Percentiles rank a stretch among this genome's conserved stretches.
Evolutionary conservation across 2,888 invertebrate species (phyloP).

Genomic region (Lasius platythorax): DNA sequence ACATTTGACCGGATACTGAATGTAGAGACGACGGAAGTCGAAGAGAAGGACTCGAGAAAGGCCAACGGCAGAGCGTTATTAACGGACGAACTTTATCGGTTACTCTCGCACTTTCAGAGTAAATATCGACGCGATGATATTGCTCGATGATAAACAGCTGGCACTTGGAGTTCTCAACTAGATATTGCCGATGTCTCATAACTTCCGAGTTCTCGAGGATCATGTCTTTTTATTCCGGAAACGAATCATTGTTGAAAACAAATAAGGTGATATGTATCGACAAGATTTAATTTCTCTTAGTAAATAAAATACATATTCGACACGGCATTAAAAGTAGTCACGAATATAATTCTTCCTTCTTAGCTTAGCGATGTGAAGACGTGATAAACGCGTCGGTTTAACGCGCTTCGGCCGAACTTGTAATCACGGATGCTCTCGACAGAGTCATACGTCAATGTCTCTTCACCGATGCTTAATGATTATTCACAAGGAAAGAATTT

Average conservation of each 20-base stretch:
- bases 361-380: slow-evolving; percentile 17
- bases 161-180: slow-evolving; percentile 45
- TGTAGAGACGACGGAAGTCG: slow-evolving; percentile 25
- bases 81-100: slow-evolving; percentile 73
- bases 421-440: slow-evolving; percentile 40
- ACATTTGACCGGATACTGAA: slow-evolving; percentile 40
- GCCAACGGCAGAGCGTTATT: slow-evolving; percentile 63
- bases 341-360: neutral
- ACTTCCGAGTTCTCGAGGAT: slow-evolving; percentile 21
- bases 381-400: slow-evolving; percentile 57
- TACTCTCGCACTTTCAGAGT: slow-evolving; percentile 63
- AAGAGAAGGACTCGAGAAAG: slow-evolving; percentile 47
- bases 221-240: slow-evolving; percentile 35
- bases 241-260: slow-evolving; percentile 19
- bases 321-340: slow-evolving; percentile 10
- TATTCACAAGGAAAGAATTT: slow-evolving; percentile 70
- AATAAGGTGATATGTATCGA: neutral
- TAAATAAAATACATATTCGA: slow-evolving; percentile 12
- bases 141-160: slow-evolving; percentile 67
- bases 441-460: slow-evolving; percentile 66
- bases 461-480: slow-evolving; percentile 68
- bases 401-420: slow-evolving; percentile 54
- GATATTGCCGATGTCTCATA: slow-evolving; percentile 50
- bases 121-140: slow-evolving; percentile 70
- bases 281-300: neutral